Evolutionary conservation across 2,113 vertebrate genomes (phyloP).

Genomic region (Leptodactylus fuscus): DNA sequence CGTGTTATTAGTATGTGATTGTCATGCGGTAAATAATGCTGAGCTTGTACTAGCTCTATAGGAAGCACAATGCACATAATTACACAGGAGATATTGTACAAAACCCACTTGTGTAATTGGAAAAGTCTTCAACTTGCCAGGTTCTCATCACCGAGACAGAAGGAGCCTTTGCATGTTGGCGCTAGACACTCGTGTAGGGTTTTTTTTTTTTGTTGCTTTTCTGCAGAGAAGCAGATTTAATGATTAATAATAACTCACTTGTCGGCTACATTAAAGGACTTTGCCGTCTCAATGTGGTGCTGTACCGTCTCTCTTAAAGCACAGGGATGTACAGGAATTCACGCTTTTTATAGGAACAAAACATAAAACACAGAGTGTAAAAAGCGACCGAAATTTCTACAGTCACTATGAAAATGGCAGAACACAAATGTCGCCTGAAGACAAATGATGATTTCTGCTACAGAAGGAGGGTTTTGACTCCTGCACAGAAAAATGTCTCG

Average conservation of each 20-base stretch:
- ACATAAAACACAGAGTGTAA: background rate
- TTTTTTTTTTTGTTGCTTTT: conserved; percentile 67
- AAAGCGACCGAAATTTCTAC: background rate
- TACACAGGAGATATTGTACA: conserved; percentile 33
- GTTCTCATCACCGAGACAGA: background rate
- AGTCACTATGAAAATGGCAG: conserved; percentile 9
- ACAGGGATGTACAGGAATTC: background rate
- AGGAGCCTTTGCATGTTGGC: conserved; percentile 38
- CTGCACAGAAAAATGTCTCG: background rate
- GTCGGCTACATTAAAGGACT: conserved; percentile 71
- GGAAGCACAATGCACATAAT: conserved; percentile 33
- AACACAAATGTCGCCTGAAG: background rate
- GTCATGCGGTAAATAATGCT: conserved; percentile 33
- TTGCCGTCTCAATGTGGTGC: conserved; percentile 66
- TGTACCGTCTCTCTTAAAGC: conserved; percentile 65
- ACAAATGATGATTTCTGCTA: background rate
- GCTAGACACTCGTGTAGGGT: conserved; percentile 40
- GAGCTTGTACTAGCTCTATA: background rate
- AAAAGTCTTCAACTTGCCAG: background rate
- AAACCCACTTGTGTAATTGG: conserved; percentile 55
- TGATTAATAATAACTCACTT: conserved; percentile 72
- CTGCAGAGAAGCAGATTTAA: conserved; percentile 64
- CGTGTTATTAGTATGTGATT: conserved; percentile 56
- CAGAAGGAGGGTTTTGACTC: background rate
- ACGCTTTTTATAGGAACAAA: conserved; percentile 24